Conservation (phyloP, 2,888 invertebrate species). For the Nipponacmea schrenckii region DNA sequence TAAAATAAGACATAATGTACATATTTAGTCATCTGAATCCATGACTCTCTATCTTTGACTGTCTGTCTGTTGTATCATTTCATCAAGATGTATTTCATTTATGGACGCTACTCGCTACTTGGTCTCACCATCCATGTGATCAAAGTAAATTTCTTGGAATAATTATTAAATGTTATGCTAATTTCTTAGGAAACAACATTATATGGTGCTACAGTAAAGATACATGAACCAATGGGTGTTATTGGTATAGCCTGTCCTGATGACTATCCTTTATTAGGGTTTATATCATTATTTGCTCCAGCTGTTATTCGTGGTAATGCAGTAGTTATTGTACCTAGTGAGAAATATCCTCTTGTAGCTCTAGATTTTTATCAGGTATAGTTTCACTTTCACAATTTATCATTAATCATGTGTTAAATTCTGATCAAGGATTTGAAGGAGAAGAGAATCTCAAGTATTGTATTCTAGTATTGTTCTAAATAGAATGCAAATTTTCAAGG, state of each 20-base stretch:
- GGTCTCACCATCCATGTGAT: too few relatives aligned
- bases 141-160: too few relatives aligned
- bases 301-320: conserved; percentile 68
- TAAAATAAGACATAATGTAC: too few relatives aligned
- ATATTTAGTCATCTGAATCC: too few relatives aligned
- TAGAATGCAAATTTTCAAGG: too few relatives aligned
- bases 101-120: too few relatives aligned
- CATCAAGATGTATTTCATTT: too few relatives aligned
- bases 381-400: not conserved
- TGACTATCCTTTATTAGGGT: conserved; percentile 65
- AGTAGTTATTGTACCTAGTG: conserved; percentile 67
- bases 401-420: too few relatives aligned
- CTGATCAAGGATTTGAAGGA: too few relatives aligned
- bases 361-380: conserved; percentile 68
- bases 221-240: conserved; percentile 69
- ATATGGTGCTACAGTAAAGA: conserved; percentile 66
- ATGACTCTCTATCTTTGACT: not conserved
- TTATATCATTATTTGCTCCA: conserved; percentile 68
- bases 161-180: too few relatives aligned
- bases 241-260: conserved; percentile 69
- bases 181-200: conserved; percentile 64
- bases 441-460: too few relatives aligned
- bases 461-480: too few relatives aligned
- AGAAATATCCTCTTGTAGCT: conserved; percentile 65
- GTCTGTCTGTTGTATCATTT: not conserved